A percentile compares a stretch with the other conserved stretches of the same genome.
Conservation (phyloP, 2,113 vertebrate species). For the Toxotes jaculatrix region DNA sequence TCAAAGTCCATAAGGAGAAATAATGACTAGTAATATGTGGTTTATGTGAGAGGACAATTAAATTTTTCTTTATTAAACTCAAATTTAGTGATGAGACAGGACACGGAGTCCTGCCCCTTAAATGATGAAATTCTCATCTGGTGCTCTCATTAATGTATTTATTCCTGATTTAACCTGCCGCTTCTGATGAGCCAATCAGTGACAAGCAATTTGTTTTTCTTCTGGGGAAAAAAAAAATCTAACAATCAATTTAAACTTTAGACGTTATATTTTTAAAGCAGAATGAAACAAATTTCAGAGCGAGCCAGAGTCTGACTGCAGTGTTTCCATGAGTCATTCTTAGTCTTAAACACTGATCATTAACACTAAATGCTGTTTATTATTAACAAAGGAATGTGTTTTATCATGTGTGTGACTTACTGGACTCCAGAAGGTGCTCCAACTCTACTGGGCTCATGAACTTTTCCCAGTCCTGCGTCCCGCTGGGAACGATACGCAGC, state of each 20-base stretch:
- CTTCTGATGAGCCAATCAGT: neutral
- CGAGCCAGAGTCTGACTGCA: neutral
- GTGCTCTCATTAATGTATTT: neutral
- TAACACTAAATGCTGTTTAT: neutral
- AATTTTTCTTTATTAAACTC: neutral
- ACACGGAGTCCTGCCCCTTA: neutral
- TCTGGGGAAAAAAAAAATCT: too few relatives aligned
- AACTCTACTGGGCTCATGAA: constrained; percentile 93
- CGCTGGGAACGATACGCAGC: constrained; percentile 90
- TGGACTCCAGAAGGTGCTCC: constrained; percentile 89
- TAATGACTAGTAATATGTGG: neutral
- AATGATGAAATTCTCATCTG: neutral
- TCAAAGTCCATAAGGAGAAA: neutral
- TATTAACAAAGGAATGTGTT: neutral
- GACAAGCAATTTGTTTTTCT: neutral
- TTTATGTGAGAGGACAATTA: neutral
- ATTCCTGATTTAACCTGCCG: too few relatives aligned
- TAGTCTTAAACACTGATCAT: neutral
- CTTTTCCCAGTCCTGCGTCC: constrained; percentile 98
- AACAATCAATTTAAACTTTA: neutral
- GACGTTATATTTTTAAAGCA: too few relatives aligned
- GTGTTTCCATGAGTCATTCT: neutral
- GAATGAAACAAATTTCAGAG: too few relatives aligned
- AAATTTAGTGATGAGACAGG: neutral
- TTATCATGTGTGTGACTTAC: constrained; percentile 83